Percentiles rank a stretch among this genome's conserved stretches.
Conservation (phyloP, 2,113 vertebrate species). For the Brevimyrus niger region DNA sequence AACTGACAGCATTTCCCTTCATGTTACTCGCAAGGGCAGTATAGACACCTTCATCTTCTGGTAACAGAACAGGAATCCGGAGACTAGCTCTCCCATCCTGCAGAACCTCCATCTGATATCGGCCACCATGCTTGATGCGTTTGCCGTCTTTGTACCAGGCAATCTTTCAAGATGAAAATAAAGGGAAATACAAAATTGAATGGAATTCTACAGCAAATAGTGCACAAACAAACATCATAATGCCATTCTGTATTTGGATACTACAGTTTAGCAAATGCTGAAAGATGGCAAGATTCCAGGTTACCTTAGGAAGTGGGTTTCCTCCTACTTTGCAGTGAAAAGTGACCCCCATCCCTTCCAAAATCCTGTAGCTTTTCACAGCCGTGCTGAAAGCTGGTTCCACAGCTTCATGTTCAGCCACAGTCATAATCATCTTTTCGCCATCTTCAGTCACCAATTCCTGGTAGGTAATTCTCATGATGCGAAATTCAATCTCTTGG, state of each 20-base stretch:
- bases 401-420: slow-evolving; percentile 72
- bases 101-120: slow-evolving; percentile 80
- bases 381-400: slow-evolving; percentile 77
- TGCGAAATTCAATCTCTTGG: slow-evolving; percentile 89
- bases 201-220: background rate
- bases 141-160: slow-evolving; percentile 96
- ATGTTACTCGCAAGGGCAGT: slow-evolving; percentile 84
- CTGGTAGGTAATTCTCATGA: slow-evolving; percentile 84
- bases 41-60: slow-evolving; percentile 95
- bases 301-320: slow-evolving; percentile 3
- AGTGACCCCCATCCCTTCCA: slow-evolving; percentile 89
- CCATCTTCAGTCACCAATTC: slow-evolving; percentile 86
- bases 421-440: slow-evolving; percentile 76
- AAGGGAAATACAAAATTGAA: background rate
- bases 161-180: slow-evolving; percentile 59
- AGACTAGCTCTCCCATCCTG: slow-evolving; percentile 87
- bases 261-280: background rate
- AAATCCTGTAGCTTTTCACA: slow-evolving; percentile 87
- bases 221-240: background rate
- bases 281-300: background rate
- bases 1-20: slow-evolving; percentile 90
- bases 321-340: slow-evolving; percentile 59
- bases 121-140: slow-evolving; percentile 75
- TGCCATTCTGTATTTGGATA: background rate
- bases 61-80: slow-evolving; percentile 75